These are phyloP conservation scores for Stenchaetothrips biformis DNA, from an alignment of 2,888 invertebrate genomes.

Conservation along the genomic window DNA sequence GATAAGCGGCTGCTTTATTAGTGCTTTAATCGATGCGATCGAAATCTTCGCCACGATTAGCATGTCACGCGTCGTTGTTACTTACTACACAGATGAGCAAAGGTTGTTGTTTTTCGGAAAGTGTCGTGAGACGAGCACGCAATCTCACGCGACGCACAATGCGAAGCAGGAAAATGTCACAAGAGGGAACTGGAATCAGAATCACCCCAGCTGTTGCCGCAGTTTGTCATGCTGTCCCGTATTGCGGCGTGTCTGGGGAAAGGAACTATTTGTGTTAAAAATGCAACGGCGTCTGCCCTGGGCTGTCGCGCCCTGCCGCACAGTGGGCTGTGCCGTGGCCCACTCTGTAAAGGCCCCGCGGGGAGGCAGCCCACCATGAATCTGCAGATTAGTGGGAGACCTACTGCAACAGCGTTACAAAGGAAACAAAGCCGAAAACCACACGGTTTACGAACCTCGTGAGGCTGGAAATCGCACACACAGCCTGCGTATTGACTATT, in stretches of 20 bases:
- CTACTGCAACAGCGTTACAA: too few species aligned
- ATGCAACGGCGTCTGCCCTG: neutral
- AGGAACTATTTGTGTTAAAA: constrained; percentile 12
- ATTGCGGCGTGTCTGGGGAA: neutral
- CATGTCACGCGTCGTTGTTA: neutral
- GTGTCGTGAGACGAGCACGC: neutral
- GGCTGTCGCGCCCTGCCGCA: neutral
- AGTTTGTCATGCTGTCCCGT: neutral
- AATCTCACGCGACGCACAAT: neutral
- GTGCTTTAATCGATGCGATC: constrained; percentile 6
- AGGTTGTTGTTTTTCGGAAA: too few species aligned
- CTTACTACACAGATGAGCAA: neutral
- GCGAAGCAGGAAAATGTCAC: neutral
- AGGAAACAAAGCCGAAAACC: too few species aligned
- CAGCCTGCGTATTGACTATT: neutral
- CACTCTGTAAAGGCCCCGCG: neutral
- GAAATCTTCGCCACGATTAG: neutral
- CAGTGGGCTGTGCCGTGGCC: too few species aligned
- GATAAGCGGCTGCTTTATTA: neutral
- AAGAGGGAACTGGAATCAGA: neutral
- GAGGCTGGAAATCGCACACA: too few species aligned
- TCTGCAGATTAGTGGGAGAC: neutral
- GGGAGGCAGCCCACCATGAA: neutral
- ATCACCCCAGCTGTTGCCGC: neutral
- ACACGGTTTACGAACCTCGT: too few species aligned